These are phyloP conservation scores for Mesochorus sp. DNA, from an alignment of 2,888 invertebrate genomes.

Conservation along the genomic window DNA sequence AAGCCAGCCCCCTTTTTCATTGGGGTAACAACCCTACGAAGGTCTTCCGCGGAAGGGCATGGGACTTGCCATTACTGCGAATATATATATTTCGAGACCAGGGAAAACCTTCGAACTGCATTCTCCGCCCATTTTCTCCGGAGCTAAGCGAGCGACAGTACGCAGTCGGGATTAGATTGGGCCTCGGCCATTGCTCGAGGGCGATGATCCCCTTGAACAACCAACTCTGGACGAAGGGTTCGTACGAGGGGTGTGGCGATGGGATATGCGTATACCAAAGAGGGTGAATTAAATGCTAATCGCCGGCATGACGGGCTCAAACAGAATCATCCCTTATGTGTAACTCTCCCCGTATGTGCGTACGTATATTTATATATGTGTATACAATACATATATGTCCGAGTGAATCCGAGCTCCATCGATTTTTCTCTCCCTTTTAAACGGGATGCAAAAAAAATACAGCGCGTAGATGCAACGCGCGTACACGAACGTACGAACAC, in stretches of 20 bases:
- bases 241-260: slow-evolving; percentile 53
- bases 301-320: slow-evolving; percentile 40
- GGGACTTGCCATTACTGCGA: too few species aligned
- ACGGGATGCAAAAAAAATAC: slow-evolving; percentile 36
- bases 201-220: slow-evolving; percentile 23
- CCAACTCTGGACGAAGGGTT: slow-evolving; percentile 44
- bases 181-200: slow-evolving; percentile 51
- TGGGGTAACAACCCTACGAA: too few species aligned
- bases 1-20: too few species aligned
- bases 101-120: too few species aligned
- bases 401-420: slow-evolving; percentile 74
- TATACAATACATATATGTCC: neutral
- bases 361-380: neutral
- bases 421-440: slow-evolving; percentile 75
- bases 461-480: slow-evolving; percentile 11
- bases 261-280: slow-evolving; percentile 6
- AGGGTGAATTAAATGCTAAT: slow-evolving; percentile 61
- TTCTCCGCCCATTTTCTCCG: slow-evolving; percentile 50
- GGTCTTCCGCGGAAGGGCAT: too few species aligned
- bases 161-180: too few species aligned
- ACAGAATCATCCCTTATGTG: slow-evolving; percentile 23
- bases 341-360: too few species aligned
- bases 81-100: too few species aligned
- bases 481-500: neutral
- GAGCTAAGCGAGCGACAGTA: neutral